These are phyloP conservation scores for Pelobates fuscus DNA, from an alignment of 2,113 vertebrate species.

Conservation along the genomic window DNA sequence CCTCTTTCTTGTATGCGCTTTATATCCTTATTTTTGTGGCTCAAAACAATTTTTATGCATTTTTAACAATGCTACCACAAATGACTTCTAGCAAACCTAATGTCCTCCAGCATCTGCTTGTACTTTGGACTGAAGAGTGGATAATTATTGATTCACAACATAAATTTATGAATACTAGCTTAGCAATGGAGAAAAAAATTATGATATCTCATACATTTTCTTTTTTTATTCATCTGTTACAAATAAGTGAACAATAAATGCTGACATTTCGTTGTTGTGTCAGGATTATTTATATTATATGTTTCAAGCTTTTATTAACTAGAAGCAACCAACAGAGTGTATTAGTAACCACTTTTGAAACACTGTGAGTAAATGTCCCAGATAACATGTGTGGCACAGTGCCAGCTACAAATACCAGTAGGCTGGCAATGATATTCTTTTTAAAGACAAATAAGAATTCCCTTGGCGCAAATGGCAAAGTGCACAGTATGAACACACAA, in stretches of 20 bases:
- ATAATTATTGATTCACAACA: constrained; percentile 12
- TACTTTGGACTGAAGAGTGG: not conserved
- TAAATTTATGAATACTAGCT: not conserved
- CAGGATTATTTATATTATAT: constrained; percentile 24
- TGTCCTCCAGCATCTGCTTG: not conserved
- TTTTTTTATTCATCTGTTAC: constrained; percentile 30
- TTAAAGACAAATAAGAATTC: not conserved
- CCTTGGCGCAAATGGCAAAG: too few relatives aligned
- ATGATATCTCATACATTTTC: constrained; percentile 9
- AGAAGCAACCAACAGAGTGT: constrained; percentile 16
- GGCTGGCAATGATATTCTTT: not conserved
- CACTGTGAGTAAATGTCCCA: constrained; percentile 17
- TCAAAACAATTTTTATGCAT: too few relatives aligned
- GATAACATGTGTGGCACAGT: not conserved
- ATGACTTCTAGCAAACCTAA: too few relatives aligned
- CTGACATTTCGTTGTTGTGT: constrained; percentile 21
- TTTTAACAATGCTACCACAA: too few relatives aligned
- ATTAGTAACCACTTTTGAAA: constrained; percentile 31
- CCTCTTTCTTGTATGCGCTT: too few relatives aligned
- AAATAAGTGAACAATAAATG: constrained; percentile 32
- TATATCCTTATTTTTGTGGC: too few relatives aligned
- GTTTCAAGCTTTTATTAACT: constrained; percentile 32
- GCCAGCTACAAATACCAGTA: constrained; percentile 8
- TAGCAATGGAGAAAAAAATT: not conserved
- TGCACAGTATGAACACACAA: too few relatives aligned